Conservation (phyloP, 1,140 invertebrate genomes). For the Ceratosolen fusciceps region DNA sequence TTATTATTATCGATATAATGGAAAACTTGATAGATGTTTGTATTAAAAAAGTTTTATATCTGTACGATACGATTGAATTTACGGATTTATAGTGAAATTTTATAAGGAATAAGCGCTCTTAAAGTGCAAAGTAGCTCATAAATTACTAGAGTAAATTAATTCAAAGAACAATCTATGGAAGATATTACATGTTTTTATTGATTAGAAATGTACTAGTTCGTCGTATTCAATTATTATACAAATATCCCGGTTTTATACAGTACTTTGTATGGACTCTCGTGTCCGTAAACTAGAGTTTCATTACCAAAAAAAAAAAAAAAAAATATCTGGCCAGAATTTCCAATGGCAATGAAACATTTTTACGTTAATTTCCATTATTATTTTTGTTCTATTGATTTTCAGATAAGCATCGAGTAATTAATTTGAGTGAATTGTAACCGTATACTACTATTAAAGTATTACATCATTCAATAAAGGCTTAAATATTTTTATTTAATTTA, state of each 20-base stretch:
- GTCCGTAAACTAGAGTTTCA: conserved; percentile 14
- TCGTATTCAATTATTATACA: conserved; percentile 7
- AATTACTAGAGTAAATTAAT: conserved; percentile 13
- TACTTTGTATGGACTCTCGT: conserved; percentile 34
- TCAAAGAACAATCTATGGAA: conserved; percentile 17
- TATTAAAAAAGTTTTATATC: conserved; percentile 21
- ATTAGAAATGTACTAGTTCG: conserved; percentile 19
- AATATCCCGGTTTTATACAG: conserved; percentile 33
- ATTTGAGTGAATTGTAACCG: too few species aligned
- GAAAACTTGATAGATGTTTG: conserved; percentile 1
- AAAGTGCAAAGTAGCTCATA: conserved; percentile 25
- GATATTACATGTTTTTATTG: conserved; percentile 41
- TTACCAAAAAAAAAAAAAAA: conserved; percentile 19
- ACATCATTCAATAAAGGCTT: not conserved
- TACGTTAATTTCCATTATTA: too few species aligned
- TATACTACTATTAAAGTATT: not conserved
- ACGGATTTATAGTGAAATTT: conserved; percentile 48
- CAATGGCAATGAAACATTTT: not conserved
- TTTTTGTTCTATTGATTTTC: too few species aligned
- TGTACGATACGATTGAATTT: conserved; percentile 35
- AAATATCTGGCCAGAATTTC: not conserved
- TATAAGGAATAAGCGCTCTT: conserved; percentile 22
- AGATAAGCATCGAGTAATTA: too few species aligned
- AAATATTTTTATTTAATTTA: conserved; percentile 14
- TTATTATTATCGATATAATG: not conserved